phyloP scores from a whole-genome alignment of 2,888 invertebrate genomes.

The Lasioglossum leucozonium region DNA sequence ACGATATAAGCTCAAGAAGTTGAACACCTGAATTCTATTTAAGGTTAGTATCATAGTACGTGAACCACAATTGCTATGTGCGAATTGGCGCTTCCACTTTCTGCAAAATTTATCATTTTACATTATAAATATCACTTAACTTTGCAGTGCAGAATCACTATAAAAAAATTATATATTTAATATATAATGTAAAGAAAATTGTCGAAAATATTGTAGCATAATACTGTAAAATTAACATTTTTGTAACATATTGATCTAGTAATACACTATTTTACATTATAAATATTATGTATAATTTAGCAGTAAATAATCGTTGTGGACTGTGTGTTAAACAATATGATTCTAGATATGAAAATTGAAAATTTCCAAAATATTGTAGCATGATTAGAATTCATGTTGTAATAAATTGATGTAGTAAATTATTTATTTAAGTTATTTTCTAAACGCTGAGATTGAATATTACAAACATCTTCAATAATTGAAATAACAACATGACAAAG shows the following conservation, averaged over 20 bases:
- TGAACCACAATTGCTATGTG: constrained; percentile 19
- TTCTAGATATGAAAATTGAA: too few species aligned
- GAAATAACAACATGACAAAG: too few species aligned
- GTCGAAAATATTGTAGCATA: neutral
- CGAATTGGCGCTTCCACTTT: constrained; percentile 34
- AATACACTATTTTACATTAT: neutral
- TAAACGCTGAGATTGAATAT: too few species aligned
- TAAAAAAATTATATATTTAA: neutral
- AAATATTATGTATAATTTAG: neutral
- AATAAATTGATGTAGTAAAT: too few species aligned
- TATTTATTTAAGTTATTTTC: too few species aligned
- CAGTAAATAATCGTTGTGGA: too few species aligned
- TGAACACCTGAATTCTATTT: constrained; percentile 47
- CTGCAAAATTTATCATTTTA: neutral
- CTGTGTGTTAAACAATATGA: too few species aligned
- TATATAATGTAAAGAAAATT: neutral
- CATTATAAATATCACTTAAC: neutral
- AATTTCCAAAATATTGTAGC: too few species aligned
- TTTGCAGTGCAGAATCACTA: neutral
- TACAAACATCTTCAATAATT: too few species aligned
- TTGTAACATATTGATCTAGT: neutral
- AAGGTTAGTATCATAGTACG: constrained; percentile 38
- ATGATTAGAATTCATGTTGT: too few species aligned
- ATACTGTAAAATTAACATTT: neutral
- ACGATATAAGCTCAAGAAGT: constrained; percentile 12